These are phyloP conservation scores for Apotomis turbidana DNA, from an alignment of 2,888 invertebrate genomes.

Conservation along the genomic window DNA sequence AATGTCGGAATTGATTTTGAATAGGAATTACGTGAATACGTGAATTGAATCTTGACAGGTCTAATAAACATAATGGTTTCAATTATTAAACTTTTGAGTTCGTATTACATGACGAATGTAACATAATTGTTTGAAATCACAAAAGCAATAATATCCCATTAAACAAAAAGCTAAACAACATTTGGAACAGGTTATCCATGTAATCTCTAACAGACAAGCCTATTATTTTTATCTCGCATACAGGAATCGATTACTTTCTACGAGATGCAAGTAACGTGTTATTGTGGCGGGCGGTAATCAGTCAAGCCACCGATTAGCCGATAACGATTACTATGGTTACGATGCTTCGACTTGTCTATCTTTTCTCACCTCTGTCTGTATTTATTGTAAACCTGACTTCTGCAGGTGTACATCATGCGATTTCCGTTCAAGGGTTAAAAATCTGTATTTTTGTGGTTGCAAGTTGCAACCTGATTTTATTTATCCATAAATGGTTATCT, in stretches of 20 bases:
- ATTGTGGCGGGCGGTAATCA: conserved; percentile 55
- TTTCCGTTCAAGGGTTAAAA: conserved; percentile 20
- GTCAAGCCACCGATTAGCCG: conserved; percentile 49
- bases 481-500: not conserved
- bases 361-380: conserved; percentile 7
- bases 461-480: not conserved
- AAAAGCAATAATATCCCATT: not conserved
- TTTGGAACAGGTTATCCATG: conserved; percentile 29
- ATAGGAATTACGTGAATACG: conserved; percentile 5
- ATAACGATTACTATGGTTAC: conserved; percentile 43
- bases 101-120: not conserved
- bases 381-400: conserved; percentile 24
- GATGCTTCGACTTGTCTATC: conserved; percentile 16
- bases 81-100: not conserved
- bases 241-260: conserved; percentile 45
- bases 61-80: conserved; percentile 1
- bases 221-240: conserved; percentile 46
- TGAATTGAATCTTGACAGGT: conserved; percentile 11
- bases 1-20: conserved; percentile 15
- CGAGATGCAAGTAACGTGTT: conserved; percentile 50
- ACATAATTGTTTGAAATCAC: not conserved
- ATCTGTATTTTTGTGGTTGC: not conserved
- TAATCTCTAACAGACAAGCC: conserved; percentile 31
- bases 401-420: conserved; percentile 22
- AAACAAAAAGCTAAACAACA: conserved; percentile 22